Percentiles rank a stretch among this genome's conserved stretches.
Evolutionary conservation across 2,888 invertebrate species (phyloP).

Genomic region (Drosophila prostipennis): DNA sequence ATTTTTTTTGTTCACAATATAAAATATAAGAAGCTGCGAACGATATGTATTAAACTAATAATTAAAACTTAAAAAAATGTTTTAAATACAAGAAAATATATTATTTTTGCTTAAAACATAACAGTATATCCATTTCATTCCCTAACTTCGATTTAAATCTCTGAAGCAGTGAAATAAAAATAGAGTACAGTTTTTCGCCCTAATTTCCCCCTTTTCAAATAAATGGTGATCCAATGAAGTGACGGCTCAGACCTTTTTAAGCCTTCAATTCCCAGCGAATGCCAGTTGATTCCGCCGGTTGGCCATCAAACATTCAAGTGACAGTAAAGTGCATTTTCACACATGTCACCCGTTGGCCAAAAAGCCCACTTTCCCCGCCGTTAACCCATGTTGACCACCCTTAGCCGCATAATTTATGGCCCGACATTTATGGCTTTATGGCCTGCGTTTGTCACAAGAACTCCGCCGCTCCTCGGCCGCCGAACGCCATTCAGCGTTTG

Average conservation of each 20-base stretch:
- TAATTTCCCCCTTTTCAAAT: background rate
- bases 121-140: too few species aligned
- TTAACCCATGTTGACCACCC: constrained; percentile 7
- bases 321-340: constrained; percentile 75
- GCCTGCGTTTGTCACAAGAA: constrained; percentile 63
- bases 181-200: background rate
- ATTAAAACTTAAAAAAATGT: too few species aligned
- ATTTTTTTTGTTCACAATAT: too few species aligned
- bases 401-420: constrained; percentile 71
- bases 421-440: constrained; percentile 73
- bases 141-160: too few species aligned
- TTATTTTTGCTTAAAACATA: too few species aligned
- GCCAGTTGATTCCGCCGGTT: constrained; percentile 18
- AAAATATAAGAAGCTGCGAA: too few species aligned
- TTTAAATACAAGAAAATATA: too few species aligned
- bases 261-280: constrained; percentile 9
- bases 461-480: background rate
- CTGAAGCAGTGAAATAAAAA: background rate
- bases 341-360: constrained; percentile 63
- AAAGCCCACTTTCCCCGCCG: background rate
- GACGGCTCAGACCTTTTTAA: constrained; percentile 16
- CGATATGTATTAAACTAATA: too few species aligned
- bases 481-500: constrained; percentile 5
- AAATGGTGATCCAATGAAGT: constrained; percentile 24
- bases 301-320: constrained; percentile 63